Evolutionary conservation across 2,113 vertebrate genomes (phyloP).

Genomic region (Opisthocomus hoazin): DNA sequence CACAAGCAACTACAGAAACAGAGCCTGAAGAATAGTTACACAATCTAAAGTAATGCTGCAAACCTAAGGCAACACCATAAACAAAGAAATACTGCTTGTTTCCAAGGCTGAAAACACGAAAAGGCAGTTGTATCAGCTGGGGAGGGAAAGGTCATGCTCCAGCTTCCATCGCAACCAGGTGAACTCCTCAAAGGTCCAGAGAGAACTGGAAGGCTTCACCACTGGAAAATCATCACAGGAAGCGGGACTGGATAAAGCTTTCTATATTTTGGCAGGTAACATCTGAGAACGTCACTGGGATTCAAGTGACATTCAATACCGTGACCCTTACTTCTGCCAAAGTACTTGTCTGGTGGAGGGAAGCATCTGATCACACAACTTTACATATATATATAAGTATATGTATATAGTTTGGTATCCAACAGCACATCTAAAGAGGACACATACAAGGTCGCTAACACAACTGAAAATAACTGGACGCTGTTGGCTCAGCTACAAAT

Average conservation of each 20-base stretch:
- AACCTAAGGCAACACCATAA: background rate
- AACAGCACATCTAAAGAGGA: background rate
- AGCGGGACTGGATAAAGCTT: background rate
- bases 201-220: background rate
- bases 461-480: background rate
- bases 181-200: background rate
- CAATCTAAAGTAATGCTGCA: background rate
- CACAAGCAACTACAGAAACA: background rate
- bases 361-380: background rate
- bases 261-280: background rate
- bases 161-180: background rate
- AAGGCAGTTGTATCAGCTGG: background rate
- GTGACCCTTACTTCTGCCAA: background rate
- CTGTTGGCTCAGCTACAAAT: background rate
- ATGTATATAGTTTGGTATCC: background rate
- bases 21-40: background rate
- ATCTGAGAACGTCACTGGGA: background rate
- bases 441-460: background rate
- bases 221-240: background rate
- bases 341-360: background rate
- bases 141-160: background rate
- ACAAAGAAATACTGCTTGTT: background rate
- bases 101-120: background rate
- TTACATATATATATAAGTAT: too few relatives aligned
- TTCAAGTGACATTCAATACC: background rate